These are phyloP conservation scores for Clitarchus hookeri DNA, from an alignment of 2,888 invertebrate species.

Conservation along the genomic window DNA sequence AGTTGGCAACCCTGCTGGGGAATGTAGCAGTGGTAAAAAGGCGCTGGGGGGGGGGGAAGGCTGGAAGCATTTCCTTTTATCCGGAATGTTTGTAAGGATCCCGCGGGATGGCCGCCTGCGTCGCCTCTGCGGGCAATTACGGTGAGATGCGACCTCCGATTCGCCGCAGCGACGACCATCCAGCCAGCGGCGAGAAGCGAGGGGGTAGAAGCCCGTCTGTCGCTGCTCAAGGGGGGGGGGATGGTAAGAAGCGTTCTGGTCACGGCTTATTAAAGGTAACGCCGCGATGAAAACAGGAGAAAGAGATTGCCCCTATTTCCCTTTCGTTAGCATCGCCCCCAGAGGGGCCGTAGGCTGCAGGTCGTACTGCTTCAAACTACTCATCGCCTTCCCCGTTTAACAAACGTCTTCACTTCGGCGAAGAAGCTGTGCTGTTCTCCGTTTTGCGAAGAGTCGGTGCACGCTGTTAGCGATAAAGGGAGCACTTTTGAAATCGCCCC, in stretches of 20 bases:
- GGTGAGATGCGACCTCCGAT: not conserved
- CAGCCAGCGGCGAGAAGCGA: too few relatives aligned
- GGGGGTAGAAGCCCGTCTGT: not conserved
- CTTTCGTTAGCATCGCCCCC: not conserved
- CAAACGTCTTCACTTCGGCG: too few relatives aligned
- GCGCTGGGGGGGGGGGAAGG: not conserved
- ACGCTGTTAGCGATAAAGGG: too few relatives aligned
- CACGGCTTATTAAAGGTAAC: slow-evolving; percentile 33
- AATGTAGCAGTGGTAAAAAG: too few relatives aligned
- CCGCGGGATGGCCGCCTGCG: not conserved
- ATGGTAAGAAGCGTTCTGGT: slow-evolving; percentile 27
- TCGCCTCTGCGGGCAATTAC: not conserved
- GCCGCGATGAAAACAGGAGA: slow-evolving; percentile 28
- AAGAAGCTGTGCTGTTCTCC: too few relatives aligned
- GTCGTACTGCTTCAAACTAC: not conserved
- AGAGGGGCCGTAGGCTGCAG: not conserved
- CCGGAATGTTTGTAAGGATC: slow-evolving; percentile 14
- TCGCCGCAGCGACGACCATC: too few relatives aligned
- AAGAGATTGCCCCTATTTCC: slow-evolving; percentile 19
- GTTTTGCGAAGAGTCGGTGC: too few relatives aligned
- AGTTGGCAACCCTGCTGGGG: too few relatives aligned
- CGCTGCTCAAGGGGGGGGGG: not conserved
- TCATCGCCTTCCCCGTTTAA: not conserved
- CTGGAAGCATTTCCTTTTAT: slow-evolving; percentile 1
- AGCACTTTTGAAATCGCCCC: too few relatives aligned